These are phyloP conservation scores for Thunnus albacares DNA, from an alignment of 2,797 vertebrate species.

Conservation along the genomic window DNA sequence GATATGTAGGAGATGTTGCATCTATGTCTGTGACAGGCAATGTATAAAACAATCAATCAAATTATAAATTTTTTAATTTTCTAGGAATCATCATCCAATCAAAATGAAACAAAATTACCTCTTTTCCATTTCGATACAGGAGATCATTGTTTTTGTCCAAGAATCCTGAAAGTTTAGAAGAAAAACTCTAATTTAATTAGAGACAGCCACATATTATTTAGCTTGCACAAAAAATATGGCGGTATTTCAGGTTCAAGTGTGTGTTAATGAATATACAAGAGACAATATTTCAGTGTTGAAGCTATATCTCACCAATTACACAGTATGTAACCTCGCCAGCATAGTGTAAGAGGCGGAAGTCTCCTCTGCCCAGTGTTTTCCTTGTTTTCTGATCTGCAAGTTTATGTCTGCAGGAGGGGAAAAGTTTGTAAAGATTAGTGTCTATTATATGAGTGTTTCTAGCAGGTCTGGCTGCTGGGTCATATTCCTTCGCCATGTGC, in stretches of 20 bases:
- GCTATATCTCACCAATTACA: slow-evolving; percentile 87
- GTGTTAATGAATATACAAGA: not conserved
- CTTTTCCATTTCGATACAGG: slow-evolving; percentile 95
- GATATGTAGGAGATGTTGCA: too few species aligned
- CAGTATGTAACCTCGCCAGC: slow-evolving; percentile 97
- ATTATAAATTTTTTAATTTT: not conserved
- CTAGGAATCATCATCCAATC: not conserved
- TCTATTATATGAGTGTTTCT: not conserved
- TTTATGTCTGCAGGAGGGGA: slow-evolving; percentile 88
- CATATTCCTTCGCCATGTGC: not conserved
- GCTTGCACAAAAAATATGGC: not conserved
- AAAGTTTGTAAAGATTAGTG: not conserved
- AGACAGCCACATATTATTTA: not conserved
- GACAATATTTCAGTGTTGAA: not conserved
- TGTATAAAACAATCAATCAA: not conserved
- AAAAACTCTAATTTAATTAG: not conserved
- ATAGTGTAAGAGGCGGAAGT: slow-evolving; percentile 94
- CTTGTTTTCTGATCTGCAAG: slow-evolving; percentile 91
- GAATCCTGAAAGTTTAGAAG: slow-evolving; percentile 87
- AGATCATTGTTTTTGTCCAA: slow-evolving; percentile 98
- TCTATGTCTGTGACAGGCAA: not conserved
- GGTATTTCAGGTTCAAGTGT: not conserved
- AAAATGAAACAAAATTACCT: slow-evolving; percentile 79
- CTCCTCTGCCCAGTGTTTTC: slow-evolving; percentile 92
- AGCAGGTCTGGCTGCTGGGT: not conserved